A percentile compares a stretch with the other conserved stretches of the same genome.
These are phyloP conservation scores for Morpho achilles DNA, from an alignment of 2,888 invertebrate species.

Conservation along the genomic window DNA sequence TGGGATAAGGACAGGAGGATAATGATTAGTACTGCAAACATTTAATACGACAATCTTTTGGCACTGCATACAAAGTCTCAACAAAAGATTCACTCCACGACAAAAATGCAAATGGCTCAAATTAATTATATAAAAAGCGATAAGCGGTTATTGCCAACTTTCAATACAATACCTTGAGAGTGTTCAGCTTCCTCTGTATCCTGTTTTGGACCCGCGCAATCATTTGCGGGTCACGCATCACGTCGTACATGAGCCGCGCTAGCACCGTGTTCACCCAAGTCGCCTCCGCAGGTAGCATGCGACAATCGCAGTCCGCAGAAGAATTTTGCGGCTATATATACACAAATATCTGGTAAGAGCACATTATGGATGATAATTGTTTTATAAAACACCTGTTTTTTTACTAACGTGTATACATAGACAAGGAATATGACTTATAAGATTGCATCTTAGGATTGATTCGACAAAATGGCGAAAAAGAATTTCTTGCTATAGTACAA, in stretches of 20 bases:
- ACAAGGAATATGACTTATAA: too few relatives aligned
- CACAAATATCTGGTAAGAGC: not conserved
- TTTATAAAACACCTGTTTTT: too few relatives aligned
- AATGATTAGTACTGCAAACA: too few relatives aligned
- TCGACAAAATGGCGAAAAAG: too few relatives aligned
- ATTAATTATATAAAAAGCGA: not conserved
- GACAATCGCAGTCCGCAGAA: conserved; percentile 46
- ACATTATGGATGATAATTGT: not conserved
- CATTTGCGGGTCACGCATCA: conserved; percentile 86
- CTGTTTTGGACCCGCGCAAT: conserved; percentile 84
- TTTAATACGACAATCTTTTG: too few relatives aligned
- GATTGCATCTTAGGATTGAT: too few relatives aligned
- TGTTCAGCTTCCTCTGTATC: conserved; percentile 91
- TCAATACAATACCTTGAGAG: conserved; percentile 82
- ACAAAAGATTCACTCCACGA: too few relatives aligned
- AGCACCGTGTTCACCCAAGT: conserved; percentile 89
- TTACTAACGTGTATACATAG: too few relatives aligned
- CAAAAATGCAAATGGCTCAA: too few relatives aligned
- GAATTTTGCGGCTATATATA: conserved; percentile 37
- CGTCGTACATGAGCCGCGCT: conserved; percentile 89
- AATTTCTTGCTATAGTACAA: too few relatives aligned
- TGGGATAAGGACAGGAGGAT: too few relatives aligned
- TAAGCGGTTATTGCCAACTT: not conserved
- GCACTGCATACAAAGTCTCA: too few relatives aligned
- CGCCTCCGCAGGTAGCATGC: conserved; percentile 68